A percentile compares a stretch with the other conserved stretches of the same genome.
Conservation (phyloP, 2,113 vertebrate species). For the Xyliphius kryptos region DNA sequence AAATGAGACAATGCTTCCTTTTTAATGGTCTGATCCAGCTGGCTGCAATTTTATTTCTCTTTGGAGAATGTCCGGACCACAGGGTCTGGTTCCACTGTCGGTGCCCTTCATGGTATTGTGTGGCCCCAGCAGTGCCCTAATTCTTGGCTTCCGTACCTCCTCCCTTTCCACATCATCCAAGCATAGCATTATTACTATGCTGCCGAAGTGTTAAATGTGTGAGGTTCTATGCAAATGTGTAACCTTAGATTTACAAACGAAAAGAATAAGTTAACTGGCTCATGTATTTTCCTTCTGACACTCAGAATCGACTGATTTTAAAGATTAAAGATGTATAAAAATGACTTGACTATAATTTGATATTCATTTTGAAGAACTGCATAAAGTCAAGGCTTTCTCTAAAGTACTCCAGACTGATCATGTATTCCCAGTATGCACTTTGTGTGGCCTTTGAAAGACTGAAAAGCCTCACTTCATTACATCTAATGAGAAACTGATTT, state of each 20-base stretch:
- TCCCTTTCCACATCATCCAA: conserved; percentile 11
- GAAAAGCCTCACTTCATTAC: conserved; percentile 27
- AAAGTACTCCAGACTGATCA: too few species aligned
- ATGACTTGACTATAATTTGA: too few species aligned
- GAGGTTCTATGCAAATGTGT: conserved; percentile 17
- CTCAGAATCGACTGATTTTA: too few species aligned
- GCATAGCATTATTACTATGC: conserved; percentile 20
- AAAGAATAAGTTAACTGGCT: conserved; percentile 21
- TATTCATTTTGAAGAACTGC: too few species aligned
- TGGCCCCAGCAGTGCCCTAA: conserved; percentile 29
- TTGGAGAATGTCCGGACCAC: conserved; percentile 38
- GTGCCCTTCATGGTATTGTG: conserved; percentile 29
- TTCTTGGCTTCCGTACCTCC: conserved; percentile 36
- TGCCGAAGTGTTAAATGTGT: conserved; percentile 27
- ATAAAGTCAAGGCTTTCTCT: too few species aligned
- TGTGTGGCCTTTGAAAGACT: conserved; percentile 33
- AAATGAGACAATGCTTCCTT: conserved; percentile 23
- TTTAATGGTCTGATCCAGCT: conserved; percentile 38
- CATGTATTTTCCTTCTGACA: conserved; percentile 1
- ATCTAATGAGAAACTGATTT: conserved; percentile 31
- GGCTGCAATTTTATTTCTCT: conserved; percentile 24
- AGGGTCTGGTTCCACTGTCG: conserved; percentile 25
- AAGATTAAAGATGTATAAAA: too few species aligned
- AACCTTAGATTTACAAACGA: conserved; percentile 11
- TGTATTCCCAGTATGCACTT: too few species aligned